Evolutionary conservation across 1,140 invertebrate genomes (phyloP).

Genomic region (Cardiocondyla obscurior): DNA sequence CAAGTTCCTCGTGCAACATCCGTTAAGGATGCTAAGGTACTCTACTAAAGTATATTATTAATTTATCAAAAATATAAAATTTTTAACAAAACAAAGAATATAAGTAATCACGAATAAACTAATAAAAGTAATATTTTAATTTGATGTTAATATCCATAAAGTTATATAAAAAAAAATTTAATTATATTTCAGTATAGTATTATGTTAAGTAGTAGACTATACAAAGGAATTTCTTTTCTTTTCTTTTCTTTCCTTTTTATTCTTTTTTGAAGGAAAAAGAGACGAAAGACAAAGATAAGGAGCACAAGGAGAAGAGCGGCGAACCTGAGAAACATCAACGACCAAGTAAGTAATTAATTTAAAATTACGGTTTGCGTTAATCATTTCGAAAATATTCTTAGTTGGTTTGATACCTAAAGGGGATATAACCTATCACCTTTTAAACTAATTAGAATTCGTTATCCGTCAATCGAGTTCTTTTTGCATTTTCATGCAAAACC

Average conservation of each 20-base stretch:
- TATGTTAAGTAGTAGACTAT: no score
- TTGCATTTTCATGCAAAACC: constrained; percentile 76
- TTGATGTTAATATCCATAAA: background rate
- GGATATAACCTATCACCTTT: constrained; percentile 40
- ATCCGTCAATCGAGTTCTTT: constrained; percentile 55
- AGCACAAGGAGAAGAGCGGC: constrained; percentile 75
- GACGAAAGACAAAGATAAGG: constrained; percentile 79
- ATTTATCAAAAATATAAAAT: background rate
- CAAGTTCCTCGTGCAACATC: constrained; percentile 85
- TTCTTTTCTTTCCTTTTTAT: constrained; percentile 19
- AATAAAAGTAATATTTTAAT: background rate
- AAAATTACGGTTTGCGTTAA: constrained; percentile 38
- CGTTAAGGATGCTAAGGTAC: constrained; percentile 84
- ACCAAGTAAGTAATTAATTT: constrained; percentile 80
- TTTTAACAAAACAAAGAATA: no score
- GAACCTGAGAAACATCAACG: constrained; percentile 82
- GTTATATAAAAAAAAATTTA: background rate
- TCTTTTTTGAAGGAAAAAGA: constrained; percentile 75
- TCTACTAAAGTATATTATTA: constrained; percentile 61
- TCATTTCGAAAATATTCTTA: constrained; percentile 36
- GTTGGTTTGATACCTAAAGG: constrained; percentile 42
- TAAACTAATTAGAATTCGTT: constrained; percentile 64
- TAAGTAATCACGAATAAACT: no score
- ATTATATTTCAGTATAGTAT: background rate
- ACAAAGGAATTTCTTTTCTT: background rate